phyloP scores from a whole-genome alignment of 2,797 vertebrate species.

The Lagodon rhomboides region DNA sequence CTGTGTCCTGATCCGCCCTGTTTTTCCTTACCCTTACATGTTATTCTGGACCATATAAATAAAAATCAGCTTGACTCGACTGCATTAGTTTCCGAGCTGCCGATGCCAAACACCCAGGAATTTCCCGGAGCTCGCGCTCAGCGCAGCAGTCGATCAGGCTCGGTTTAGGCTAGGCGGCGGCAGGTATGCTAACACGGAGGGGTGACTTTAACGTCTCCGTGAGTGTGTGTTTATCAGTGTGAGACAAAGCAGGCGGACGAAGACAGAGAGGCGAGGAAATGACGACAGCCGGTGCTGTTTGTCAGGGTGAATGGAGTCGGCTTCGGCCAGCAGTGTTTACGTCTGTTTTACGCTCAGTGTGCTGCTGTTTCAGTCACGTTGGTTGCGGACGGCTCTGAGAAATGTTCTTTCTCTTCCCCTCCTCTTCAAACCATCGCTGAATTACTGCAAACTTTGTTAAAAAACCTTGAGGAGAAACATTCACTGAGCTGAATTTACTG shows the following conservation, averaged over 20 bases:
- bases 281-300: constrained; percentile 17
- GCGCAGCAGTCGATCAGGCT: constrained; percentile 46
- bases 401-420: not conserved
- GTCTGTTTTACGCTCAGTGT: constrained; percentile 4
- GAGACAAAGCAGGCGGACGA: constrained; percentile 46
- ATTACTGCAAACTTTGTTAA: not conserved
- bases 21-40: too few species aligned
- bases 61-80: too few species aligned
- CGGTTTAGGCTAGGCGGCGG: constrained; percentile 49
- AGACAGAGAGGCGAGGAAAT: constrained; percentile 20
- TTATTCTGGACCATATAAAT: too few species aligned
- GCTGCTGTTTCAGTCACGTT: not conserved
- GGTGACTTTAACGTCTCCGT: constrained; percentile 9
- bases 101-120: not conserved
- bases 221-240: constrained; percentile 48
- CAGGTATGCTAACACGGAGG: constrained; percentile 59
- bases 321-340: not conserved
- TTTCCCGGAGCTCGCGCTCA: constrained; percentile 34
- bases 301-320: constrained; percentile 4
- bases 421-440: not conserved
- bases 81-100: constrained; percentile 2
- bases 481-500: not conserved
- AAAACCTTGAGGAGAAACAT: not conserved
- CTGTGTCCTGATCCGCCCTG: too few species aligned
- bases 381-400: not conserved